Evolutionary conservation across 1,140 invertebrate genomes (phyloP).

Genomic region (Stegodyphus dumicola): DNA sequence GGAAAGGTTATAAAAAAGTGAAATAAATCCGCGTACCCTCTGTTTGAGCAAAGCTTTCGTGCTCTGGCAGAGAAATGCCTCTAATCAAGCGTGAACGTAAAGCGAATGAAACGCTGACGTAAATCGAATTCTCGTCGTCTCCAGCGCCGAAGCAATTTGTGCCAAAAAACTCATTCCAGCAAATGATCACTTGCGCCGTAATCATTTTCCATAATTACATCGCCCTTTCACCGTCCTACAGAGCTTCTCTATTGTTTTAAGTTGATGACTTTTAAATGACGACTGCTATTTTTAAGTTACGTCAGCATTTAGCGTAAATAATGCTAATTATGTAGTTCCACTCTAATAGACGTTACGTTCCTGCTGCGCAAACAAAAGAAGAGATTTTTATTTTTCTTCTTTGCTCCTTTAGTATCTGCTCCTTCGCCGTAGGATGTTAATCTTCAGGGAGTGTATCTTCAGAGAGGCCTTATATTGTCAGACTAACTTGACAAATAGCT

Average conservation of each 20-base stretch:
- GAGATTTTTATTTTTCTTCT: neutral
- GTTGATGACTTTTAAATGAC: conserved; percentile 51
- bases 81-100: conserved; percentile 16
- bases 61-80: neutral
- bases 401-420: neutral
- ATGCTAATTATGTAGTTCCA: conserved; percentile 43
- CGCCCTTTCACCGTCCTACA: neutral
- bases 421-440: neutral
- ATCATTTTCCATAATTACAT: conserved; percentile 50
- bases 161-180: conserved; percentile 46
- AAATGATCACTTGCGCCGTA: conserved; percentile 41
- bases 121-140: conserved; percentile 31
- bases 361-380: conserved; percentile 2
- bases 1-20: too few species aligned
- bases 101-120: conserved; percentile 37
- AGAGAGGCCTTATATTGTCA: conserved; percentile 1
- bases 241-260: conserved; percentile 41
- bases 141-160: conserved; percentile 13
- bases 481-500: conserved; percentile 11
- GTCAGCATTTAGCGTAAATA: conserved; percentile 50
- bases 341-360: conserved; percentile 7
- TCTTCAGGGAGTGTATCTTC: neutral
- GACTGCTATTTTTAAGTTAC: conserved; percentile 42
- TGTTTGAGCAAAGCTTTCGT: too few species aligned
- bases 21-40: too few species aligned